A percentile compares a stretch with the other conserved stretches of the same genome.
Evolutionary conservation across 2,888 invertebrate genomes (phyloP).

Genomic region (Synanthedon formicaeformis): DNA sequence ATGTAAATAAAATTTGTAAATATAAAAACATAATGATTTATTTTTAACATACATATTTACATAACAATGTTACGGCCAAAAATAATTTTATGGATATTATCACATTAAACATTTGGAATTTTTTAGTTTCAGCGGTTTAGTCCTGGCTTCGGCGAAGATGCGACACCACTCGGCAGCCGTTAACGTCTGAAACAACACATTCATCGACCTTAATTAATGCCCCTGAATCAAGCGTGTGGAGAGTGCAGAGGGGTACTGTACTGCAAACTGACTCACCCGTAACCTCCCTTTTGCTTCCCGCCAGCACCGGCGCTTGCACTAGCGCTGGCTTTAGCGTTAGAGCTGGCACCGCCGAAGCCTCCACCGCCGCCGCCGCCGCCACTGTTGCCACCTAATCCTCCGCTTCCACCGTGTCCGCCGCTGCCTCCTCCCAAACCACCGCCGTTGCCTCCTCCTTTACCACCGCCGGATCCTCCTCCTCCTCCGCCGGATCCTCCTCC

Average conservation of each 20-base stretch:
- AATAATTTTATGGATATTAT: conserved; percentile 18
- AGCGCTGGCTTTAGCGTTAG: conserved; percentile 8
- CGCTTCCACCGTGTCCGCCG: conserved; percentile 8
- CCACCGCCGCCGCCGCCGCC: conserved; percentile 15
- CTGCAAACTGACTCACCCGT: conserved; percentile 21
- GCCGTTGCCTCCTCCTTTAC: conserved; percentile 18
- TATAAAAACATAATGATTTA: conserved; percentile 5
- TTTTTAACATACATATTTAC: conserved; percentile 9
- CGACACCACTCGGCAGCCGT: too few species aligned
- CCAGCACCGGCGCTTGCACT: conserved; percentile 13
- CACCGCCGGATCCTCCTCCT: conserved; percentile 17
- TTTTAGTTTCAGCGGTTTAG: conserved; percentile 5
- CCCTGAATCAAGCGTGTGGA: too few species aligned
- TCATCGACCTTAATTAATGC: too few species aligned
- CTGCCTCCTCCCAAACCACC: conserved; percentile 5
- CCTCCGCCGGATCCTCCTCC: conserved; percentile 11
- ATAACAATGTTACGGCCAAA: conserved; percentile 21
- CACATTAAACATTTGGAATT: conserved; percentile 29
- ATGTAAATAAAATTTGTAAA: background rate
- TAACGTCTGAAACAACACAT: too few species aligned
- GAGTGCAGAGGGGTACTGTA: too few species aligned
- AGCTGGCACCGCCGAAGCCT: conserved; percentile 7
- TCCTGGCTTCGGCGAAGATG: too few species aligned
- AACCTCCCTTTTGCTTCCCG: conserved; percentile 23
- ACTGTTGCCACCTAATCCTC: too few species aligned